Evolutionary conservation across 2,888 invertebrate genomes (phyloP).

Genomic region (Branchellion lobata): DNA sequence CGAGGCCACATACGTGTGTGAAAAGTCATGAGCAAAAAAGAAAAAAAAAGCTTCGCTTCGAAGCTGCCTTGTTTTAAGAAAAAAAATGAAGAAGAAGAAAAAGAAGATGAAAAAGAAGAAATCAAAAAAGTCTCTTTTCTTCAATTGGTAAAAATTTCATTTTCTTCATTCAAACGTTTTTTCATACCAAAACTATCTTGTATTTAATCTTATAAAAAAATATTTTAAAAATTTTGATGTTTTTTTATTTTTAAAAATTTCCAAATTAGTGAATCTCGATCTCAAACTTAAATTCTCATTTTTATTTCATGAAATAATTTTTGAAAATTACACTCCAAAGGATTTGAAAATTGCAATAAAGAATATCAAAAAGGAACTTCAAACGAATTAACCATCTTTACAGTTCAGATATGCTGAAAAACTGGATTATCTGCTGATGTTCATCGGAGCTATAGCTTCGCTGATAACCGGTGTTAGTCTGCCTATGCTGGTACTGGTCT

Average conservation of each 20-base stretch:
- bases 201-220: too few species aligned
- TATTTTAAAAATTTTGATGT: too few species aligned
- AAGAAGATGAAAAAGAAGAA: constrained; percentile 26
- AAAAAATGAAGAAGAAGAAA: constrained; percentile 19
- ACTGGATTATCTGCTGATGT: constrained; percentile 57
- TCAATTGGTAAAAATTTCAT: constrained; percentile 22
- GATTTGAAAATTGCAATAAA: too few species aligned
- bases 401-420: constrained; percentile 60
- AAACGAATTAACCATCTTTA: neutral
- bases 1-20: too few species aligned
- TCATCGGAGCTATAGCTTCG: constrained; percentile 57
- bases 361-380: too few species aligned
- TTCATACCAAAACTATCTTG: too few species aligned
- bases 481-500: constrained; percentile 61
- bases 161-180: neutral
- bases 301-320: too few species aligned
- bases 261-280: too few species aligned
- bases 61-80: neutral
- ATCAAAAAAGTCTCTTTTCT: constrained; percentile 26
- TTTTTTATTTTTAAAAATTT: too few species aligned
- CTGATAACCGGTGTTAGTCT: constrained; percentile 57
- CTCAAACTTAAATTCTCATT: too few species aligned
- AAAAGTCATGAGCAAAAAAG: too few species aligned
- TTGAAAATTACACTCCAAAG: too few species aligned
- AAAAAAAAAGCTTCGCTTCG: neutral